Percentiles rank a stretch among this genome's conserved stretches.
Evolutionary conservation across 2,888 invertebrate species (phyloP).

Genomic region (Malachius bipustulatus): DNA sequence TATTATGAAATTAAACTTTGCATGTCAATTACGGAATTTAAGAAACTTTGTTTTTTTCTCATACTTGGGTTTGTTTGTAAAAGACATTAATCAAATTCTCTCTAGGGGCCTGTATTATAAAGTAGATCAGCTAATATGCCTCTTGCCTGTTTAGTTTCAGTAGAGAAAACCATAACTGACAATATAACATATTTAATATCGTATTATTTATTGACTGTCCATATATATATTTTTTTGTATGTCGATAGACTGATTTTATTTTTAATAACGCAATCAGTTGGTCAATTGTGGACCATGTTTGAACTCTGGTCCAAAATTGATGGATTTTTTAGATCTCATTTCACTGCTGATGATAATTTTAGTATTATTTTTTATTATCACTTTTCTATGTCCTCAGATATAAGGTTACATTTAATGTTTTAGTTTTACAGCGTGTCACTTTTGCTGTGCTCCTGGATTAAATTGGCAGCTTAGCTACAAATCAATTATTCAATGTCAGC

Average conservation of each 20-base stretch:
- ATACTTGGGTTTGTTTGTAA: conserved; percentile 4
- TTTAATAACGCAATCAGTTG: conserved; percentile 20
- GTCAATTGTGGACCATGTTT: neutral
- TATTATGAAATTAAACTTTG: too few species aligned
- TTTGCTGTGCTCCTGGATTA: too few species aligned
- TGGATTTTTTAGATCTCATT: conserved; percentile 24
- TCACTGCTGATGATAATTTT: conserved; percentile 19
- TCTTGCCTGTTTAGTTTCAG: conserved; percentile 4
- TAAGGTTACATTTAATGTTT: too few species aligned
- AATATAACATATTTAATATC: conserved; percentile 22
- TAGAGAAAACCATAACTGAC: conserved; percentile 19
- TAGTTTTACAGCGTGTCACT: too few species aligned
- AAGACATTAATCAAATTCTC: conserved; percentile 3
- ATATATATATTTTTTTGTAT: conserved; percentile 17
- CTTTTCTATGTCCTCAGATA: too few species aligned
- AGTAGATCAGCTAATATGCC: conserved; percentile 9
- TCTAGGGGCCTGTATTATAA: conserved; percentile 11
- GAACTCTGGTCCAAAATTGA: neutral
- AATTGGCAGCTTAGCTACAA: too few species aligned
- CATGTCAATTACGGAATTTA: too few species aligned
- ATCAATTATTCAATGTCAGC: too few species aligned
- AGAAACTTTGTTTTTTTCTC: conserved; percentile 1
- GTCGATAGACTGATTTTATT: conserved; percentile 27
- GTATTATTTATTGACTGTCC: conserved; percentile 20
- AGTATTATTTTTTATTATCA: conserved; percentile 24